A percentile compares a stretch with the other conserved stretches of the same genome.
Evolutionary conservation across 2,888 invertebrate species (phyloP).

Genomic region (Mycalesis mineus): DNA sequence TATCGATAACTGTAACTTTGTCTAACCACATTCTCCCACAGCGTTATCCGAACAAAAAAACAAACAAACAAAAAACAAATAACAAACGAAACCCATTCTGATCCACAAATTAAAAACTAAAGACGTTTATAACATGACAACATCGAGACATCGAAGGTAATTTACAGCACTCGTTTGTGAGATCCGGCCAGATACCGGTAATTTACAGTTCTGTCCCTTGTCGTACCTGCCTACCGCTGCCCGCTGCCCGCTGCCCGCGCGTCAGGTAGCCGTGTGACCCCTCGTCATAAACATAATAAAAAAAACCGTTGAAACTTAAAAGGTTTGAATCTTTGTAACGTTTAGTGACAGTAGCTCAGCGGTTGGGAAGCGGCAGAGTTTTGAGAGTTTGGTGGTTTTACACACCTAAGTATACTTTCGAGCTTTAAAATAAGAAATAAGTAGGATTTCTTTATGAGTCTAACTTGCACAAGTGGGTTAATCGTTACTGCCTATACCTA

Average conservation of each 20-base stretch:
- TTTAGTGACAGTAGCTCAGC: too few species aligned
- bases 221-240: not conserved
- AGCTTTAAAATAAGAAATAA: too few species aligned
- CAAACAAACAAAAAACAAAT: not conserved
- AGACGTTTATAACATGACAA: conserved; percentile 23
- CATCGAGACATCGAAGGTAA: conserved; percentile 21
- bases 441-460: too few species aligned
- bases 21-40: too few species aligned
- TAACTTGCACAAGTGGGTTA: too few species aligned
- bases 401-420: too few species aligned
- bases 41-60: not conserved
- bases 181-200: conserved; percentile 20
- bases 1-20: too few species aligned
- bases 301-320: too few species aligned
- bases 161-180: conserved; percentile 11
- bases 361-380: too few species aligned
- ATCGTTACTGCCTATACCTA: too few species aligned
- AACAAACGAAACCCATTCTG: not conserved
- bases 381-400: too few species aligned
- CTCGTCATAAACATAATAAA: not conserved
- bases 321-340: too few species aligned
- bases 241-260: not conserved
- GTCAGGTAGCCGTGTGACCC: conserved; percentile 10
- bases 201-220: conserved; percentile 17
- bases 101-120: conserved; percentile 19